Evolutionary conservation across 2,113 vertebrate species (phyloP).

Genomic region (Macquaria australasica): DNA sequence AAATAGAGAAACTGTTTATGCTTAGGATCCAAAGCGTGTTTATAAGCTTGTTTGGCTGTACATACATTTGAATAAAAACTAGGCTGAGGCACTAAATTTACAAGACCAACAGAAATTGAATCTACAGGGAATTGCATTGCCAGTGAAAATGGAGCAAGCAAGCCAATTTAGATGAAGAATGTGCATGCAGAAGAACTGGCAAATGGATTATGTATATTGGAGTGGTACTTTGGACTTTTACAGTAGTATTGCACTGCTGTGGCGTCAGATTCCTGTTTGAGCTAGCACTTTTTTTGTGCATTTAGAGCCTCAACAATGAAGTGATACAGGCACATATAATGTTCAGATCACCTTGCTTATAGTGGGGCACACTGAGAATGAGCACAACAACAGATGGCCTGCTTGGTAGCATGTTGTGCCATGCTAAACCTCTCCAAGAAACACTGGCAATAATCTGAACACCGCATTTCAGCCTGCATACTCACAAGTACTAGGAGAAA

Average conservation of each 20-base stretch:
- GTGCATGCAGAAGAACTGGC: slow-evolving; percentile 73
- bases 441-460: slow-evolving; percentile 42
- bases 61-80: slow-evolving; percentile 64
- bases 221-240: background rate
- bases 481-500: background rate
- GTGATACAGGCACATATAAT: background rate
- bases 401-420: slow-evolving; percentile 53
- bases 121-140: slow-evolving; percentile 46
- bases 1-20: background rate
- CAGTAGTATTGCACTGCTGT: background rate
- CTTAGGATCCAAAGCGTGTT: background rate
- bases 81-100: slow-evolving; percentile 45
- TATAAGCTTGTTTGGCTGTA: slow-evolving; percentile 32
- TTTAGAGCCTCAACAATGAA: background rate
- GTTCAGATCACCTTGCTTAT: slow-evolving; percentile 27
- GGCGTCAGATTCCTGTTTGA: background rate
- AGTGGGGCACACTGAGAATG: slow-evolving; percentile 2
- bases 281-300: background rate
- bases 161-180: slow-evolving; percentile 56
- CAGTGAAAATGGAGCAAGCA: slow-evolving; percentile 48
- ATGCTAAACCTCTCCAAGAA: slow-evolving; percentile 55
- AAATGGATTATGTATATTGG: slow-evolving; percentile 75
- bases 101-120: slow-evolving; percentile 37
- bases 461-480: slow-evolving; percentile 14
- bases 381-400: slow-evolving; percentile 67